Percentiles rank a stretch among this genome's conserved stretches.
These are phyloP conservation scores for Nemoura dubitans DNA, from an alignment of 2,888 invertebrate species.

Conservation along the genomic window DNA sequence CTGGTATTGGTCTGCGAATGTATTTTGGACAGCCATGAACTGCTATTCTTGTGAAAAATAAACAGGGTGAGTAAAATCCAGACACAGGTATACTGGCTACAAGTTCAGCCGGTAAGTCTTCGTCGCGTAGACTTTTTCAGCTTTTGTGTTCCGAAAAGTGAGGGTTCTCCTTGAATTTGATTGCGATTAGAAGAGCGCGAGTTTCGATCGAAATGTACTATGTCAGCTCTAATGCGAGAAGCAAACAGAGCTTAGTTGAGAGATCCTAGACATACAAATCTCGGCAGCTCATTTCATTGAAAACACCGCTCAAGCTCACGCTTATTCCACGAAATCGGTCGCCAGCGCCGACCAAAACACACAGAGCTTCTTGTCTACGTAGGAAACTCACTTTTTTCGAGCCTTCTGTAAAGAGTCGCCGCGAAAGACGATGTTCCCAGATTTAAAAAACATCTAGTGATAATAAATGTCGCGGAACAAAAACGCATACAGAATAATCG, in stretches of 20 bases:
- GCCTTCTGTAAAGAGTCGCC: background rate
- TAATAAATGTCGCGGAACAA: background rate
- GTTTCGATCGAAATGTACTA: constrained; percentile 9
- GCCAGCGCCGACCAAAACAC: background rate
- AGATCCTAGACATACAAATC: constrained; percentile 26
- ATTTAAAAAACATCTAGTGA: background rate
- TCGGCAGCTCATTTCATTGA: background rate
- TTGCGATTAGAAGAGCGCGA: background rate
- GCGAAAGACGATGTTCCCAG: background rate
- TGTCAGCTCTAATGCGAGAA: background rate
- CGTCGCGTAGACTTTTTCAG: no score
- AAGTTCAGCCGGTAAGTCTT: background rate
- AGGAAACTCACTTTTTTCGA: background rate
- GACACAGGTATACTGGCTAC: background rate
- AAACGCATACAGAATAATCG: background rate
- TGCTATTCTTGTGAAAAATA: background rate
- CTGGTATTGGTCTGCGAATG: constrained; percentile 27
- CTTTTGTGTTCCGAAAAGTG: background rate
- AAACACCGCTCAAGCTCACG: background rate
- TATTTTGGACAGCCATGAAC: background rate
- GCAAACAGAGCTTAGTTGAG: background rate
- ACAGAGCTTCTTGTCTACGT: background rate
- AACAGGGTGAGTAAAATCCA: background rate
- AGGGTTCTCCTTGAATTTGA: background rate
- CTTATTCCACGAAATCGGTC: background rate